phyloP scores from a whole-genome alignment of 1,140 invertebrate species.

The Drosophila eugracilis region DNA sequence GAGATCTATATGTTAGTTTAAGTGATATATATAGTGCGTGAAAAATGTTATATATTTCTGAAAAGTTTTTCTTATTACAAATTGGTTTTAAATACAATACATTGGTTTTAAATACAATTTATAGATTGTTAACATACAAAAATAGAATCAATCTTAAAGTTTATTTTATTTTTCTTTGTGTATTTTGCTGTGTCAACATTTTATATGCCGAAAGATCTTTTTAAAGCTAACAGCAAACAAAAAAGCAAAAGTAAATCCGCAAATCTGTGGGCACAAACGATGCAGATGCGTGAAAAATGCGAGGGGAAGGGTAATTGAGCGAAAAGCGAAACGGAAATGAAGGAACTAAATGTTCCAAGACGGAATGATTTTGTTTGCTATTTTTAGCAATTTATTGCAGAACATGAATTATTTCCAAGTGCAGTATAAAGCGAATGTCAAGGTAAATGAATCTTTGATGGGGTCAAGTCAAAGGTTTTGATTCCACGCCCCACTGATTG shows the following conservation, averaged over 20 bases:
- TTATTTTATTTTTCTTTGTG: background rate
- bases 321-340: conserved; percentile 47
- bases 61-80: too few species aligned
- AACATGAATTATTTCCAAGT: conserved; percentile 6
- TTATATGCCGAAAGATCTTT: conserved; percentile 31
- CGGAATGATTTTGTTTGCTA: conserved; percentile 25
- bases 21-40: too few species aligned
- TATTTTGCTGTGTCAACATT: conserved; percentile 11
- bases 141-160: too few species aligned
- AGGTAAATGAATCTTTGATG: conserved; percentile 18
- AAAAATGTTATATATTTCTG: too few species aligned
- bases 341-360: conserved; percentile 45
- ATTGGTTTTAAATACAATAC: too few species aligned
- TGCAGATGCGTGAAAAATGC: conserved; percentile 38
- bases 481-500: conserved; percentile 31
- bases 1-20: too few species aligned
- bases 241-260: conserved; percentile 23
- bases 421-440: conserved; percentile 49
- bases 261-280: conserved; percentile 20
- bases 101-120: too few species aligned
- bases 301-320: conserved; percentile 35
- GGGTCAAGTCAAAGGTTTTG: conserved; percentile 20
- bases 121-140: too few species aligned
- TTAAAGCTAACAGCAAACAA: conserved; percentile 12
- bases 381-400: conserved; percentile 23